Evolutionary conservation across 2,113 vertebrate species (phyloP), one percentile per base, ranked within the genome.

Genomic region (Urocolius indicus): DNA sequence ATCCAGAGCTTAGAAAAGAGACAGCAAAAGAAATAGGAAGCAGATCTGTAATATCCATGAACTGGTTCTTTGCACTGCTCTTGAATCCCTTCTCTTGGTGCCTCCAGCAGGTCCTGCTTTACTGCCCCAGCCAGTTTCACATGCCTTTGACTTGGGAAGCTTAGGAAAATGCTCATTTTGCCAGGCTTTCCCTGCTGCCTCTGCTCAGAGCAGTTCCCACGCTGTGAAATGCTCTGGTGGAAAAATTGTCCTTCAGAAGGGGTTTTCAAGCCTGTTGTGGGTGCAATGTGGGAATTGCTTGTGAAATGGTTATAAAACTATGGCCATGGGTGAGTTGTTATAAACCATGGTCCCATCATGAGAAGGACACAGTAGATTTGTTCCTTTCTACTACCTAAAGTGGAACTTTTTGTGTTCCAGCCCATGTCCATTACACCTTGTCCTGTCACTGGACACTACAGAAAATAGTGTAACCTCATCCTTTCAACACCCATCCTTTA

Each of bases 51-150:
- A 66, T 20, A 69, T 17, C 71, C 59, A 5, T 17, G 8, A 66
- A 71, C 81, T 54, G 52, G 29, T 78, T 78, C 69, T 41, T 15
- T 73, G 66, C 49, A 13, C 74, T 4, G 1, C 4, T 65, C 55
- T 66, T 13, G 5, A 30, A 58, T 51, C 75, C 23, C 26, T 76
- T 83, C 88, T 83, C 51, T 57, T 38, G 20, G 51, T 95, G 66
- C 12, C 80, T 91, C 95, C 68, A 92, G 88, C 76, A 90, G 76
- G 61, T 94, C 96, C 80, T 90, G 93, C 79, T 92, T 46, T 96
- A 86, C 96, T 81, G 92, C 91, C 72, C 80, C 80, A 92, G 72
- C 92, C 89, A 90, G 92, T 94, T 95, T 41, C 92, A 81, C 72
- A 32, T 13, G 75, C 59, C 52, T 96, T 81, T 93, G 81, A 59